phyloP scores from a whole-genome alignment of 2,113 vertebrate genomes.

The Cryptoleucopteryx plumbea region DNA sequence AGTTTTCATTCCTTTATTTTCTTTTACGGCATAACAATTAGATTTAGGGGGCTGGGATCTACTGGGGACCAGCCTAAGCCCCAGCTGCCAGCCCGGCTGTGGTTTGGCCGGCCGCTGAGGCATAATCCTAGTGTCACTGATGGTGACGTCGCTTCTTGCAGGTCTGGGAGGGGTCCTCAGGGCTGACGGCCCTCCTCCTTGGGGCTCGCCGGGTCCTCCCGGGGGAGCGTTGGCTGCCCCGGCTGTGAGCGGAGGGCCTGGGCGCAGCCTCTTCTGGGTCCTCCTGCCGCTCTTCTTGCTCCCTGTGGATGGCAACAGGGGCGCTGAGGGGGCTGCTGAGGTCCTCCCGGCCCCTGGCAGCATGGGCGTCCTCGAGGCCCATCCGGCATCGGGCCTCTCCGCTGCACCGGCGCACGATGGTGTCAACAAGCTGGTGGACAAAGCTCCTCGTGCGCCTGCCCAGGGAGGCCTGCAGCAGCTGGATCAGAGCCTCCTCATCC shows the following conservation, averaged over 20 bases:
- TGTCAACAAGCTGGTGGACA: background rate
- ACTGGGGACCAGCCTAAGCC: too few species aligned
- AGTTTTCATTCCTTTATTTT: background rate
- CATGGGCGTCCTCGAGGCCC: rapidly evolving
- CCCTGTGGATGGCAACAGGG: background rate
- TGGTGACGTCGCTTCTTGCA: background rate
- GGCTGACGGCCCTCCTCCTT: background rate
- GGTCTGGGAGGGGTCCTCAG: too few species aligned
- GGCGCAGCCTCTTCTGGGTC: background rate
- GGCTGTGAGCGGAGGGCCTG: too few species aligned
- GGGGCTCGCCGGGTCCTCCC: rapidly evolving
- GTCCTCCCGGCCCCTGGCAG: background rate
- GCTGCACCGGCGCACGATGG: background rate
- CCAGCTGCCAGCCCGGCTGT: background rate
- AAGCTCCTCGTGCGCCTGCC: background rate
- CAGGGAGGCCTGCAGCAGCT: background rate
- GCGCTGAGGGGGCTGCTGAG: rapidly evolving
- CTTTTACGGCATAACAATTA: background rate
- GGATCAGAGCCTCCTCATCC: background rate
- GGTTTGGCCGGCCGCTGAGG: background rate
- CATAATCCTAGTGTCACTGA: background rate
- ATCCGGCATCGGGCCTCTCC: background rate
- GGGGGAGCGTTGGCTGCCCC: rapidly evolving
- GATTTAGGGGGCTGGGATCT: too few species aligned
- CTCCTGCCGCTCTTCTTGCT: rapidly evolving